Base-by-base conservation (phyloP, 2,888 invertebrate species). In the Lissonota sp. region DNA sequence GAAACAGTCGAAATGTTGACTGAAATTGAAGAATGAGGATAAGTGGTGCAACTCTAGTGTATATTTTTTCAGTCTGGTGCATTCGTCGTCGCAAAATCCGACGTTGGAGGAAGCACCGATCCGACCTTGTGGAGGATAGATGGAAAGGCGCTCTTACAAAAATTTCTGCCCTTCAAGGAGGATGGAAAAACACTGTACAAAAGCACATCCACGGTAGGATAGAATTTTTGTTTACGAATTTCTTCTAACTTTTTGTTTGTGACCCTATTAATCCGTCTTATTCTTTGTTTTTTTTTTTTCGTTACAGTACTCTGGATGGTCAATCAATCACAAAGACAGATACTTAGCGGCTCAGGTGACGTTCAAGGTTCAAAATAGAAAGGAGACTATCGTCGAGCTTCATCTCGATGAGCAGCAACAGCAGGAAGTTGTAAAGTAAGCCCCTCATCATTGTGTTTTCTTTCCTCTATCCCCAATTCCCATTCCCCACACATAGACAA, bases 51-150 rank as follows among this genome's bases (percentile, higher is more conserved):
- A 26, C 26, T 26, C 1, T 26, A 26, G 26, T 26, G 26, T 26
- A 26, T 26, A 26, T 26, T 26, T 62, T 90, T 88, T 1, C 87
- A 94, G 94, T 93, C 93, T 83, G 94, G 94, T 40, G 93, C 94
- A 84, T 95, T 94, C 90, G 93, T 95, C 40, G 93, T 95, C 53
- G 93, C 94, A 80, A 94, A 94, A 89, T 93, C 93, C 76, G 95
- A 95, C 86, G 87, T 94, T 66, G 92, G 92, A 73, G 91, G 90
- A 64, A 92, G 92, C 78, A 93, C 93, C 79, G 93, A 93, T 78
- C 94, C 94, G 55, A 94, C 94, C 40, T 92, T 95, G 70, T 95
- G 95, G 95, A 94, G 94, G 91, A 94, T 95, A 86, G 95, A 95
- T 89, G 94, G 94, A 8, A 94, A 94, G 84, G 93, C 94, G 46